Evolutionary conservation across 2,113 vertebrate species (phyloP).

Genomic region (Brachyhypopomus gauderio): DNA sequence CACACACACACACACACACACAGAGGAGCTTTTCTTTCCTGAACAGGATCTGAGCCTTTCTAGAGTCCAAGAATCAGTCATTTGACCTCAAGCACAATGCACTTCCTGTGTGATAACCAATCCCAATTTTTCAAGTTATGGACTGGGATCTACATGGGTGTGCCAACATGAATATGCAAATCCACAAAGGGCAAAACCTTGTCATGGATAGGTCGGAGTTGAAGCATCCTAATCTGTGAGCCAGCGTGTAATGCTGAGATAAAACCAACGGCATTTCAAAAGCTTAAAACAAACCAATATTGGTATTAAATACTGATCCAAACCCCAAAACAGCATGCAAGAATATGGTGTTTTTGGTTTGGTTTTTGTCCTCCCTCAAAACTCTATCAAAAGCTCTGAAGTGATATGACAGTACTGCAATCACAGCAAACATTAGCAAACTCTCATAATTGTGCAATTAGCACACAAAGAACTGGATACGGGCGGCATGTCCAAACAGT

Average conservation of each 20-base stretch:
- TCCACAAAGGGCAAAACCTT: neutral
- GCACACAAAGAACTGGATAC: neutral
- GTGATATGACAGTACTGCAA: neutral
- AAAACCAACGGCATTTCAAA: neutral
- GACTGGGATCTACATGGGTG: neutral
- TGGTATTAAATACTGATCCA: neutral
- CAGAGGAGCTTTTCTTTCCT: slow-evolving; percentile 42
- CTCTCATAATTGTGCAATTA: neutral
- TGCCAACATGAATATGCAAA: neutral
- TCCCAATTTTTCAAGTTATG: neutral
- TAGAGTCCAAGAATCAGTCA: slow-evolving; percentile 38
- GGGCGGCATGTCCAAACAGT: neutral
- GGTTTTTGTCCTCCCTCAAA: too few species aligned
- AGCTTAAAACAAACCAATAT: too few species aligned
- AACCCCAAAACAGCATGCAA: neutral
- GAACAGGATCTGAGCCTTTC: slow-evolving; percentile 37
- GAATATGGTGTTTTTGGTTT: too few species aligned
- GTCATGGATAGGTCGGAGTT: neutral
- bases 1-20: slow-evolving; percentile 25
- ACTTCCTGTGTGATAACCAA: slow-evolving; percentile 50
- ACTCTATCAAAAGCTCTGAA: neutral
- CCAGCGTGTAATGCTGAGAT: neutral
- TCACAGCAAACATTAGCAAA: neutral
- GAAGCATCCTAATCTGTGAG: neutral
- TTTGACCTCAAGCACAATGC: slow-evolving; percentile 50